phyloP scores from a whole-genome alignment of 2,888 invertebrate species.

The Thumatha senex region DNA sequence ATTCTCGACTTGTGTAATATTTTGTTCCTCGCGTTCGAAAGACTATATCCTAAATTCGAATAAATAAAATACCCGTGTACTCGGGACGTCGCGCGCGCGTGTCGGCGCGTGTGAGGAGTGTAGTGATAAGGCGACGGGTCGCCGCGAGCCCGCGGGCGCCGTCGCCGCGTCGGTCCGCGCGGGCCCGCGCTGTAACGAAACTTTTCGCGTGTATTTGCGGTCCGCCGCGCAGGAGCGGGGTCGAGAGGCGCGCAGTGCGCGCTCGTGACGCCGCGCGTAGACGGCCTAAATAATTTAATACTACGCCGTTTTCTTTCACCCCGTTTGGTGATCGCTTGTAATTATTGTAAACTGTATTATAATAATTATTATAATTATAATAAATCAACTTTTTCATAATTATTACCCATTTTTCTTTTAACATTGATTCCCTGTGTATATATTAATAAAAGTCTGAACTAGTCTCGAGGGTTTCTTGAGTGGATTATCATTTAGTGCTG shows the following conservation, averaged over 20 bases:
- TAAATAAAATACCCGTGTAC: constrained; percentile 59
- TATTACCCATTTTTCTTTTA: constrained; percentile 73
- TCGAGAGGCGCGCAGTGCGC: constrained; percentile 38
- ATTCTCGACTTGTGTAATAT: constrained; percentile 82
- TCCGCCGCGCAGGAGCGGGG: constrained; percentile 11
- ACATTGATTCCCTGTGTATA: not conserved
- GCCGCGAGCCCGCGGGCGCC: constrained; percentile 13
- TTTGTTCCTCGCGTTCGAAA: constrained; percentile 83
- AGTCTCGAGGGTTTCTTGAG: no score
- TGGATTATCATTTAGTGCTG: no score
- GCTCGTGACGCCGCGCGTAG: constrained; percentile 51
- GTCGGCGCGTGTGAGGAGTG: constrained; percentile 28
- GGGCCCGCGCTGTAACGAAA: not conserved
- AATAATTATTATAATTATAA: constrained; percentile 83
- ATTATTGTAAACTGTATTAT: constrained; percentile 84
- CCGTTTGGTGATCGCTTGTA: constrained; percentile 83
- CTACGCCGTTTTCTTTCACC: constrained; percentile 83
- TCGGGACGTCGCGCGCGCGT: constrained; percentile 40
- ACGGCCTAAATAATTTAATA: constrained; percentile 77
- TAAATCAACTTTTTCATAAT: constrained; percentile 84
- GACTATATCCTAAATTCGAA: constrained; percentile 80
- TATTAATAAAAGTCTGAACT: no score
- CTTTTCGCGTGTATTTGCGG: constrained; percentile 14
- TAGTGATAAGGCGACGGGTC: constrained; percentile 19
- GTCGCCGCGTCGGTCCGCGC: constrained; percentile 4